A percentile compares a stretch with the other conserved stretches of the same genome.
Conservation (phyloP, 2,888 invertebrate species). For the Tenthredo mesomela region DNA sequence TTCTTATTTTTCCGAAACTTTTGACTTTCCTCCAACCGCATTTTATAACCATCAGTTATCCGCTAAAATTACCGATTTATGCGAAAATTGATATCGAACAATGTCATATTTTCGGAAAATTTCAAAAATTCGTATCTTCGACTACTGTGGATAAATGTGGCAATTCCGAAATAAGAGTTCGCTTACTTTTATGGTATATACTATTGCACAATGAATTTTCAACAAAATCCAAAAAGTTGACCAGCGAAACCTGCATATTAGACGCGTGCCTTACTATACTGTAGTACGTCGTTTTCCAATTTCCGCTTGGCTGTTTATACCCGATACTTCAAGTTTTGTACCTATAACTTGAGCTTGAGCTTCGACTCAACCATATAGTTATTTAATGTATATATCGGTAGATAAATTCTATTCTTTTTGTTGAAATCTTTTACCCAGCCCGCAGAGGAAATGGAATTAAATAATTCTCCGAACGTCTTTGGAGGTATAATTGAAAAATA, state of each 20-base stretch:
- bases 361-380: neutral
- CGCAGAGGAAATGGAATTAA: neutral
- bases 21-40: neutral
- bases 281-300: neutral
- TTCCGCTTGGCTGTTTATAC: constrained; percentile 11
- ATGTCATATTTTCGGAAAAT: neutral
- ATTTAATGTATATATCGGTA: too few relatives aligned
- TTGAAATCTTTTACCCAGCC: neutral
- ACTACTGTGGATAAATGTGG: neutral
- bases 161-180: neutral
- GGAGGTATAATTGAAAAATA: constrained; percentile 1
- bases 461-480: constrained; percentile 8
- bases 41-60: neutral
- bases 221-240: neutral
- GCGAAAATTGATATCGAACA: neutral
- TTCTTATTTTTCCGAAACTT: too few relatives aligned
- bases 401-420: neutral
- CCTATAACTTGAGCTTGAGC: neutral
- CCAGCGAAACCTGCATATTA: neutral
- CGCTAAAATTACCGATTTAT: neutral
- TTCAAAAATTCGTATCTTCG: neutral
- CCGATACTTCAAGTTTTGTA: constrained; percentile 6
- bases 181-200: neutral
- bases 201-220: too few relatives aligned
- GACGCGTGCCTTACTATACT: neutral